Conservation (phyloP, 2,888 invertebrate species). For the Nephrotoma appendiculata region DNA sequence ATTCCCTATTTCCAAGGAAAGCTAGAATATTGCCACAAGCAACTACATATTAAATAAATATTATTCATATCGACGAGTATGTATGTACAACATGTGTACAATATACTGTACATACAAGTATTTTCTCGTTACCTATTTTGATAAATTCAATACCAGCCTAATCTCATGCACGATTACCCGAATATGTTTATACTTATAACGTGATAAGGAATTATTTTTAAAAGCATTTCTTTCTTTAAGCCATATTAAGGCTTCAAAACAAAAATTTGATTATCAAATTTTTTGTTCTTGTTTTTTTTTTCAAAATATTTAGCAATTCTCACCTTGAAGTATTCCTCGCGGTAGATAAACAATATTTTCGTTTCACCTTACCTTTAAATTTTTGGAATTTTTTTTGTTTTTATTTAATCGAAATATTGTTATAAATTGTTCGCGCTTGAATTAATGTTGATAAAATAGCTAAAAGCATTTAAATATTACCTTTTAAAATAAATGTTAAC, state of each 20-base stretch:
- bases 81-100: no score
- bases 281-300: background rate
- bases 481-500: background rate
- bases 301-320: background rate
- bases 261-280: background rate
- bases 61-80: no score
- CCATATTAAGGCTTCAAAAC: background rate
- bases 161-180: background rate
- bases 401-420: background rate
- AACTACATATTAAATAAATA: no score
- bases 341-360: background rate
- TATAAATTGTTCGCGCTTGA: background rate
- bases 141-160: background rate
- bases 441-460: background rate
- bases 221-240: background rate
- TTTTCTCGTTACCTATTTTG: background rate
- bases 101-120: no score
- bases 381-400: background rate
- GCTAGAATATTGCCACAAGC: no score
- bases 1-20: no score
- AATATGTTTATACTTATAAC: background rate
- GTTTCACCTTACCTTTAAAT: background rate
- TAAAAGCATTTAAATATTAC: background rate
- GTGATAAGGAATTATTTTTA: background rate
- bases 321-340: background rate